phyloP scores from a whole-genome alignment of 2,888 invertebrate species.

The Archips crataeganus region DNA sequence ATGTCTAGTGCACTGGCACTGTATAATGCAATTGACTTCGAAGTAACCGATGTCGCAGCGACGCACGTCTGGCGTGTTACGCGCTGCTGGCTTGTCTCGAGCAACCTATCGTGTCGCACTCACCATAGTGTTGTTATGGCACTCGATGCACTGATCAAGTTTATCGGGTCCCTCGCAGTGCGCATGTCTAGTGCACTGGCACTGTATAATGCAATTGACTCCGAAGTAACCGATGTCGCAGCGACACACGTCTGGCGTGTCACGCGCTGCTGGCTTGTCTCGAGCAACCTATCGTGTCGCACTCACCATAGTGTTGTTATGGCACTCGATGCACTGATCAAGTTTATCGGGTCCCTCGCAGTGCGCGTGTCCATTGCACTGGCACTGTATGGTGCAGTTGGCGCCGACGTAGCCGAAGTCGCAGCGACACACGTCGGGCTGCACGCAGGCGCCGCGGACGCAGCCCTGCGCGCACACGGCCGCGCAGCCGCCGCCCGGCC shows the following conservation, averaged over 20 bases:
- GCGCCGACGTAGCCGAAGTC: slow-evolving; percentile 98
- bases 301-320: slow-evolving; percentile 95
- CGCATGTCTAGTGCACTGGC: slow-evolving; percentile 80
- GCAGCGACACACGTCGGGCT: slow-evolving; percentile 94
- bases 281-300: not conserved
- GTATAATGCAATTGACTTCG: too few species aligned
- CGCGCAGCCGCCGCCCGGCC: slow-evolving; percentile 87
- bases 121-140: slow-evolving; percentile 96
- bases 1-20: too few species aligned
- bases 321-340: slow-evolving; percentile 93
- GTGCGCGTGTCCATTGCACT: slow-evolving; percentile 97
- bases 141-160: slow-evolving; percentile 92
- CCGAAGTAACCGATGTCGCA: not conserved
- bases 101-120: slow-evolving; percentile 45
- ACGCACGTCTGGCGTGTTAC: too few species aligned
- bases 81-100: too few species aligned
- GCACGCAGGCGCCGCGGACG: slow-evolving; percentile 93
- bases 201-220: not conserved
- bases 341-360: slow-evolving; percentile 95
- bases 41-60: not conserved
- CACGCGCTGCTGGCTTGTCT: too few species aligned
- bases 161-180: slow-evolving; percentile 95
- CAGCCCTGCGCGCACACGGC: slow-evolving; percentile 95
- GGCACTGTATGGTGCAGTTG: slow-evolving; percentile 97
- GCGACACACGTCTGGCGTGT: too few species aligned